phyloP scores from a whole-genome alignment of 2,113 vertebrate genomes.

The Centropristis striata region DNA sequence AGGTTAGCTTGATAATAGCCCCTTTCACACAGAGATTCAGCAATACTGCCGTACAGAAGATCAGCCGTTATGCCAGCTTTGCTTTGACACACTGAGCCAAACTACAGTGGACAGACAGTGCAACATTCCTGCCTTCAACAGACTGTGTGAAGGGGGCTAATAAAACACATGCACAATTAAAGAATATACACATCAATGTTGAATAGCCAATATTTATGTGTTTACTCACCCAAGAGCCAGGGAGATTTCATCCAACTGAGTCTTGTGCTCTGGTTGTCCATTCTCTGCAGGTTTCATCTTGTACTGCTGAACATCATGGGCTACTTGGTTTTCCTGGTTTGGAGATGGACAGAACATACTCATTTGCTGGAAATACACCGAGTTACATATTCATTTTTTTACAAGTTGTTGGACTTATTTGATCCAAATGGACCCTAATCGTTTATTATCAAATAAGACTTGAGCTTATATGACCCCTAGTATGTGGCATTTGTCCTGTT shows the following conservation, averaged over 20 bases:
- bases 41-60: too few relatives aligned
- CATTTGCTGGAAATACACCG: neutral
- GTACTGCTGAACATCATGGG: slow-evolving; percentile 93
- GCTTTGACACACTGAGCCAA: too few relatives aligned
- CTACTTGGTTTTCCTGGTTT: slow-evolving; percentile 92
- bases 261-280: slow-evolving; percentile 92
- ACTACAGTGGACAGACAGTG: too few relatives aligned
- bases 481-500: neutral
- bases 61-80: too few relatives aligned
- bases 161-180: neutral
- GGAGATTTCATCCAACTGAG: slow-evolving; percentile 91
- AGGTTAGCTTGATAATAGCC: neutral
- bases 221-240: slow-evolving; percentile 90
- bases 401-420: neutral
- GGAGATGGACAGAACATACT: slow-evolving; percentile 24
- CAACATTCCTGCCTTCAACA: too few relatives aligned
- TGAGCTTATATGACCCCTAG: neutral
- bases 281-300: slow-evolving; percentile 95
- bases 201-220: neutral
- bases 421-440: neutral
- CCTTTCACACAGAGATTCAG: too few relatives aligned
- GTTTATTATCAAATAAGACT: neutral
- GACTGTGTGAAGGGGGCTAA: neutral
- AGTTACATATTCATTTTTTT: neutral
- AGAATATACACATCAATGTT: neutral